Base-by-base conservation (phyloP, 1,140 invertebrate species). In the Ceratina australensis region DNA sequence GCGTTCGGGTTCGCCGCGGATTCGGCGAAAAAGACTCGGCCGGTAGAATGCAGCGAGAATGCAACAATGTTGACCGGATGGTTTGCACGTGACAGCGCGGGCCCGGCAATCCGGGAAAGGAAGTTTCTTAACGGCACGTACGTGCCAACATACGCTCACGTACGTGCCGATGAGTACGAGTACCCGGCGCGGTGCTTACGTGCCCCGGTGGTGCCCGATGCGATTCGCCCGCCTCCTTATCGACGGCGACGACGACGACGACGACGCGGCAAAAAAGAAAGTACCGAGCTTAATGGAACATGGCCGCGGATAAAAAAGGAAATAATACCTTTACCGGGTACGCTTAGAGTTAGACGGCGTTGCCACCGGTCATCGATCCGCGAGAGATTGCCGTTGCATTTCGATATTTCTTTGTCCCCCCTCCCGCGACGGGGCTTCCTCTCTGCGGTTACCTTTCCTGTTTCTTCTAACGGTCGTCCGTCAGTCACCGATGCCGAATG, bases 41-140 rank as follows among this genome's bases (percentile, higher is more conserved):
- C 16, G 73, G 66, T 77, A 79, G 80, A 82, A 83, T 72, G 67
- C 60, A 76, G 59, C 72, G 76, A 78, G 84, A 86, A 86, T 83
- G 84, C 24, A 86, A 85, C 84, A 85, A 80, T 82, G 84, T 85
- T 68, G 80, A 60, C 75, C 75, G 82, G 82, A 85, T 84, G 75
- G 83, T 81, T 85, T 72, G 83, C 72, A 81, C 84, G 84, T 86
- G 84, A 86, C 84, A 83, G 74, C 73, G 59, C 33, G 33, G 33
- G 80, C n/a, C 78, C 64, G 50, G 67, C 78, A 50, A 86, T 82
- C 80, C 84, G 47, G 78, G 72, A 72, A 84, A 86, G 81, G 84
- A 83, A 85, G 76, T 83, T 80, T 69, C 78, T 84, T 83, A 84
- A 84, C 81, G 81, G 81, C 77, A 80, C 82, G 82, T 83, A 83